Evolutionary conservation across 2,888 invertebrate species (phyloP).

Genomic region (Acronicta aceris): DNA sequence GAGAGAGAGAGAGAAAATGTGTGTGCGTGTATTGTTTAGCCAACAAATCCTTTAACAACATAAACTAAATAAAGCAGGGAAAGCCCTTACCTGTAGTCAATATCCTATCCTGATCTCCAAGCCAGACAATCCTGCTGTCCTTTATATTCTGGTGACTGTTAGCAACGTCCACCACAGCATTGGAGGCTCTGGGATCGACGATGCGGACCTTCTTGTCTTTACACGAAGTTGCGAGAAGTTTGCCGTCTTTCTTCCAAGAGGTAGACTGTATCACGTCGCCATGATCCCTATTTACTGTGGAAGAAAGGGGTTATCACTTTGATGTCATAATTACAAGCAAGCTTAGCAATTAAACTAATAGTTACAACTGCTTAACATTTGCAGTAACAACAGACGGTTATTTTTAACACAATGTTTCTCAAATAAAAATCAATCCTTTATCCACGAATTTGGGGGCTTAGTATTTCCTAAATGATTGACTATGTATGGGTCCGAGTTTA

Average conservation of each 20-base stretch:
- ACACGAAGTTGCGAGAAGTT: slow-evolving; percentile 94
- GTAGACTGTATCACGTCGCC: slow-evolving; percentile 96
- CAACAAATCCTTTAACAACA: no score
- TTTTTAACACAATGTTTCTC: no score
- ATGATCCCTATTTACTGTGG: slow-evolving; percentile 91
- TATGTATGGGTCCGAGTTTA: no score
- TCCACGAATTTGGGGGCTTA: no score
- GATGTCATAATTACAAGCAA: no score
- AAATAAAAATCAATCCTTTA: no score
- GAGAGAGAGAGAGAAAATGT: no score
- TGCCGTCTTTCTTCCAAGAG: slow-evolving; percentile 97
- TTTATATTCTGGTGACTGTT: slow-evolving; percentile 97
- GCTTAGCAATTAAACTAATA: no score
- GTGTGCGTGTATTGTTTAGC: no score
- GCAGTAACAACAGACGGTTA: no score
- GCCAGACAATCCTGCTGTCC: slow-evolving; percentile 97
- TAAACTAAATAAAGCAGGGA: background rate
- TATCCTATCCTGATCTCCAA: slow-evolving; percentile 95
- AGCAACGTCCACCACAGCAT: slow-evolving; percentile 90
- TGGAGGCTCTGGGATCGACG: slow-evolving; percentile 93
- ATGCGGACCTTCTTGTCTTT: slow-evolving; percentile 97
- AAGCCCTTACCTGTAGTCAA: slow-evolving; percentile 92
- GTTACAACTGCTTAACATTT: no score
- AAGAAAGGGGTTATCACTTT: background rate
- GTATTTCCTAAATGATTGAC: no score